Conservation (phyloP, 2,113 vertebrate species). For the Felis chaus region DNA sequence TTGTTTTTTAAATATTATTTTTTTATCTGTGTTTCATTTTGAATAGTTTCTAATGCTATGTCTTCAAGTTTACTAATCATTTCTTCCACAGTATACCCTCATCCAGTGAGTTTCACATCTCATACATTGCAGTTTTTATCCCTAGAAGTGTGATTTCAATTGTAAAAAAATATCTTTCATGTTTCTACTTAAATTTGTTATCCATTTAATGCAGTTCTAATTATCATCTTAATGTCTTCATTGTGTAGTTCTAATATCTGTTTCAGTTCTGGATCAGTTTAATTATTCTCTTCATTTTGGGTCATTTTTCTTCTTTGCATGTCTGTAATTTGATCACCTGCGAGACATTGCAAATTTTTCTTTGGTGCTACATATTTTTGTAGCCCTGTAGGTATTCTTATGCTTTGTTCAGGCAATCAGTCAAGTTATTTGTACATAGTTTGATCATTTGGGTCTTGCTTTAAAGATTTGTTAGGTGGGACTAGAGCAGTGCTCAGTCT, state of each 20-base stretch:
- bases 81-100: background rate
- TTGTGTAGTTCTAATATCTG: background rate
- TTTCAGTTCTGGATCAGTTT: background rate
- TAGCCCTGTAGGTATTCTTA: background rate
- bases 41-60: background rate
- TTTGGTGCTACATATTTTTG: background rate
- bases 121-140: background rate
- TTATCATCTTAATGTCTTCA: background rate
- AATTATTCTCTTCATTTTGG: background rate
- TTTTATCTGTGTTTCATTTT: background rate
- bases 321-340: background rate
- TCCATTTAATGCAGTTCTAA: background rate
- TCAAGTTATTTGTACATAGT: background rate
- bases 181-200: background rate
- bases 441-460: background rate
- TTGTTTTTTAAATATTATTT: background rate
- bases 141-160: background rate
- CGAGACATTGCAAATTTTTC: background rate
- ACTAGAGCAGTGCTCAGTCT: background rate
- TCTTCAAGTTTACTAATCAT: background rate
- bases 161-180: background rate
- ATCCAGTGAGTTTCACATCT: background rate
- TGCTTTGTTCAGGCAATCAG: background rate
- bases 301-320: background rate
- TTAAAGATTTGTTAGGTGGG: background rate